Percentiles rank a stretch among this genome's conserved stretches.
These are phyloP conservation scores for Empidonax traillii DNA, from an alignment of 2,113 vertebrate species.

Conservation along the genomic window DNA sequence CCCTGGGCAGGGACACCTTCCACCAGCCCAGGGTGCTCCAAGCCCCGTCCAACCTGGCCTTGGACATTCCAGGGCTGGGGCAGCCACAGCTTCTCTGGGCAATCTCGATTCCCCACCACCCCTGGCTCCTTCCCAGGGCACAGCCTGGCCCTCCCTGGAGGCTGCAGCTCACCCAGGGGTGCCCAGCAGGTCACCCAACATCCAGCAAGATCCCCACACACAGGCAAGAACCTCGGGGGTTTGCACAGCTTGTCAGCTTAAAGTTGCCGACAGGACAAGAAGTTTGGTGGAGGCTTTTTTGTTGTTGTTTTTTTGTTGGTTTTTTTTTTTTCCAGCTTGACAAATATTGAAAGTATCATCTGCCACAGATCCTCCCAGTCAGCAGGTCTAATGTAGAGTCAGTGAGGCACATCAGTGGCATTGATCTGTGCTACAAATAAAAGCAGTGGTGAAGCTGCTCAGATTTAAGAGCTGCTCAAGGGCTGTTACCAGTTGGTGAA, in stretches of 20 bases:
- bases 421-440: not conserved
- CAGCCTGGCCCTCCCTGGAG: not conserved
- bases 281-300: not conserved
- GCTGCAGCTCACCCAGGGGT: not conserved
- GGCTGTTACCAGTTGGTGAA: not conserved
- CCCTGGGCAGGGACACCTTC: not conserved
- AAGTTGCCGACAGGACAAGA: not conserved
- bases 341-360: not conserved
- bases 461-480: not conserved
- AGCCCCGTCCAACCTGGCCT: not conserved
- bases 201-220: too few relatives aligned
- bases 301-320: not conserved
- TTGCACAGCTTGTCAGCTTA: not conserved
- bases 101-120: accelerated
- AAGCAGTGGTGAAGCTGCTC: not conserved
- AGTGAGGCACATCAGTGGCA: not conserved
- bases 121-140: not conserved
- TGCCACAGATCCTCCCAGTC: not conserved
- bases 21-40: not conserved
- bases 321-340: not conserved
- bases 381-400: not conserved
- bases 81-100: not conserved
- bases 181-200: not conserved
- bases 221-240: not conserved
- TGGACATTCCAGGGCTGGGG: not conserved